Evolutionary conservation across 2,113 vertebrate species (phyloP).

Genomic region (Gavia stellata): DNA sequence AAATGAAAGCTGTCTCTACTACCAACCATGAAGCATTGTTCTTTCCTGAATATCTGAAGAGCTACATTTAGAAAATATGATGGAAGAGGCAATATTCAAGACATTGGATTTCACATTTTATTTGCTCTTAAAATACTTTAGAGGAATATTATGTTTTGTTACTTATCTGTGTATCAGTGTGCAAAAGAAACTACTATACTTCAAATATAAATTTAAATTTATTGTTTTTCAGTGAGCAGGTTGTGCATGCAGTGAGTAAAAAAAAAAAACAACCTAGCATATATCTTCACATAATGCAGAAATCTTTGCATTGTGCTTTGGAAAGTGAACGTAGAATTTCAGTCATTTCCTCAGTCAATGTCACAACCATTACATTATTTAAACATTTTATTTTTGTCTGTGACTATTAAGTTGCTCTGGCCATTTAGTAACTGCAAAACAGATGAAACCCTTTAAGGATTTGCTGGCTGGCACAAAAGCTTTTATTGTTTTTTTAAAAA

Average conservation of each 20-base stretch:
- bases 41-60: neutral
- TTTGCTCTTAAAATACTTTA: neutral
- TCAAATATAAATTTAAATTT: neutral
- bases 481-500: slow-evolving; percentile 25
- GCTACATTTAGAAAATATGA: neutral
- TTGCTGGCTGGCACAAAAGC: slow-evolving; percentile 35
- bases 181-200: neutral
- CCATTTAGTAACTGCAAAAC: slow-evolving; percentile 50
- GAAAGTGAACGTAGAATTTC: neutral
- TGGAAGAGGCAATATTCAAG: neutral
- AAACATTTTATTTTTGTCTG: slow-evolving; percentile 59
- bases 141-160: neutral
- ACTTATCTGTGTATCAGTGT: neutral
- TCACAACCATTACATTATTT: slow-evolving; percentile 44
- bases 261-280: neutral
- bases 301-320: neutral
- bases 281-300: neutral
- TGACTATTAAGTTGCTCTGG: slow-evolving; percentile 42
- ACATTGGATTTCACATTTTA: neutral
- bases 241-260: neutral
- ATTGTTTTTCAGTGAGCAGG: neutral
- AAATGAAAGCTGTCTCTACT: neutral
- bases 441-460: slow-evolving; percentile 48
- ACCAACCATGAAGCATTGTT: neutral
- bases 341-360: neutral